Evolutionary conservation across 2,888 invertebrate species (phyloP).

Genomic region (Napeogenes inachia): DNA sequence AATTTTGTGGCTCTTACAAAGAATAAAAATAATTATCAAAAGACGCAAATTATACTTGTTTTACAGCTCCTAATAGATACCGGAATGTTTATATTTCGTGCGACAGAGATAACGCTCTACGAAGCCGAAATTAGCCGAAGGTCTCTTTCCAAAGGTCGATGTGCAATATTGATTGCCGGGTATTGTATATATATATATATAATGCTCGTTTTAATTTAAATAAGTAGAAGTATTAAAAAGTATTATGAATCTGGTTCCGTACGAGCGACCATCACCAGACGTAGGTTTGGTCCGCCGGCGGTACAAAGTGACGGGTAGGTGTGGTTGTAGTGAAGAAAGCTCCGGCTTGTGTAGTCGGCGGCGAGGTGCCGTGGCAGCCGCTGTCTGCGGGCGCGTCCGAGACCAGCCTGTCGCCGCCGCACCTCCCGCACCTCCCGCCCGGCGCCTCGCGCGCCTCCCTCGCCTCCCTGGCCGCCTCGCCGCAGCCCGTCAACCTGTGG

Average conservation of each 20-base stretch:
- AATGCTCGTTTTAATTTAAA: no score
- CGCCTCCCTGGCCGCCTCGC: constrained; percentile 61
- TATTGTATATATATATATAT: background rate
- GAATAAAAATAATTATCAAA: no score
- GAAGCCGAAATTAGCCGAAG: no score
- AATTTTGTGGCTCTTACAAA: no score
- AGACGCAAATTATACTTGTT: no score
- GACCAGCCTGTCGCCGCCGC: constrained; percentile 64
- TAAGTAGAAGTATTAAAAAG: background rate
- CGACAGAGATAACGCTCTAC: no score
- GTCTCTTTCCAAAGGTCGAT: no score
- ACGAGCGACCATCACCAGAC: background rate
- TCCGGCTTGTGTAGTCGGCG: constrained; percentile 75
- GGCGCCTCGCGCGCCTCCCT: constrained; percentile 56
- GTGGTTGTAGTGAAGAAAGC: constrained; percentile 76
- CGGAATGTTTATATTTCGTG: no score
- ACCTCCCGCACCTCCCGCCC: constrained; percentile 67
- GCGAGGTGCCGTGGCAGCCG: constrained; percentile 78
- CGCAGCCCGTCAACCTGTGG: constrained; percentile 77
- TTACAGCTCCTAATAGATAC: no score
- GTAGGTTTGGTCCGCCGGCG: background rate
- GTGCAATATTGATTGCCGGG: no score
- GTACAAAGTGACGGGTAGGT: constrained; percentile 24
- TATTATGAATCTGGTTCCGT: background rate
- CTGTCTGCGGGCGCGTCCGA: constrained; percentile 69